phyloP scores from a whole-genome alignment of 2,888 invertebrate genomes.

The Leucozona laternaria region DNA sequence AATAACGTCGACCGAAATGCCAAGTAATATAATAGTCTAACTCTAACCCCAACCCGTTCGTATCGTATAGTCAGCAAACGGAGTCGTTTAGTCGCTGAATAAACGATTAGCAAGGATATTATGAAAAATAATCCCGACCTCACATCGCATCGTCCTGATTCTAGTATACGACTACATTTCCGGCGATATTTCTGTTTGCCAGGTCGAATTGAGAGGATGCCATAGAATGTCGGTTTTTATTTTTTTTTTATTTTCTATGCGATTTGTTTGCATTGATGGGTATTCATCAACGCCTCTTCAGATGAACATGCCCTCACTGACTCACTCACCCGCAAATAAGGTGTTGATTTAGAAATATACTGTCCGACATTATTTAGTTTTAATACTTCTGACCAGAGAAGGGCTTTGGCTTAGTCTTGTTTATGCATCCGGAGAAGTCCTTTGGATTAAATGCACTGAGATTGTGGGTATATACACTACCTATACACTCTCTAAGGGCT shows the following conservation, averaged over 20 bases:
- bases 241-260: slow-evolving; percentile 3
- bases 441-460: slow-evolving; percentile 21
- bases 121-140: slow-evolving; percentile 64
- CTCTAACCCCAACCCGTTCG: not conserved
- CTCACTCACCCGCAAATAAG: slow-evolving; percentile 29
- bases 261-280: slow-evolving; percentile 59
- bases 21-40: slow-evolving; percentile 37
- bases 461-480: not conserved
- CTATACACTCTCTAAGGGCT: not conserved
- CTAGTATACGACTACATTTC: not conserved
- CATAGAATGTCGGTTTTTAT: slow-evolving; percentile 46
- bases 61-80: slow-evolving; percentile 19
- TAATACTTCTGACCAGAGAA: slow-evolving; percentile 14
- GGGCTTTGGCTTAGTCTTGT: slow-evolving; percentile 7
- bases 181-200: not conserved
- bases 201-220: slow-evolving; percentile 14
- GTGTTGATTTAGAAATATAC: not conserved
- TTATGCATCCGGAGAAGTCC: not conserved
- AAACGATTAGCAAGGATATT: slow-evolving; percentile 73
- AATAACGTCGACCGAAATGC: slow-evolving; percentile 35
- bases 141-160: slow-evolving; percentile 6
- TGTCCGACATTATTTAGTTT: slow-evolving; percentile 17
- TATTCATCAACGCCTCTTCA: slow-evolving; percentile 64
- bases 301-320: slow-evolving; percentile 22
- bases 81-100: slow-evolving; percentile 64